Evolutionary conservation across 2,888 invertebrate genomes (phyloP), one percentile per base, ranked within the genome.

Genomic region (Crematogaster levior): DNA sequence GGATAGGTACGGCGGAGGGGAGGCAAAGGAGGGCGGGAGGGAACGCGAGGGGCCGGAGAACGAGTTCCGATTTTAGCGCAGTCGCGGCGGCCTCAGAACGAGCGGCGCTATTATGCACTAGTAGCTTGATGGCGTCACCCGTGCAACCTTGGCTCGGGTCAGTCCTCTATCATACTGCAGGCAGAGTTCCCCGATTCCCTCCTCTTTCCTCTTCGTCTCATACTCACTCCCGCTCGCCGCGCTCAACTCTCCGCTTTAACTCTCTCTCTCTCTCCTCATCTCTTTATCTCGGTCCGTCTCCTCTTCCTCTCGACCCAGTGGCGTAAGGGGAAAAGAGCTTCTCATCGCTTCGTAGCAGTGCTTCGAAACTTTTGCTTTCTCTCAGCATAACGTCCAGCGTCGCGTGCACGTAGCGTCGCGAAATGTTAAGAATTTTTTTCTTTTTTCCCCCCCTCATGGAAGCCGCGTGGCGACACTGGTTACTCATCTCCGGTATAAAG

Each of bases 101-200:
- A 90, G 90, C 90, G 91, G 91, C 91, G 92, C 93, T 93, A 94
- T 94, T 94, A 94, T 94, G 93, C 94, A 93, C 94, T 94, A 93
- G 93, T 93, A 93, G 93, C 92, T 92, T 91, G 93, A 93, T 93
- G 94, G 93, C 93, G 94, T 93, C 94, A 93, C 93, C 92, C 92
- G 91, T 91, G 92, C 93, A 94, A 93, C 94, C 94, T 94, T 94
- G 94, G 93, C 93, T 94, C 93, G 93, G 94, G 94, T 94, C 94
- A 94, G 93, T 93, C 93, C 93, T 93, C 93, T 93, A 93, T 93
- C 93, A 93, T 93, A 93, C 92, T 92, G 92, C 92, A 92, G 91
- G 89, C 92, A 90, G 89, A 91, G 90, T 90, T 88, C 90, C 88
- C 91, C 85, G 86, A 83, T 89, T 84, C 85, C 73, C 82, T 77